phyloP scores from a whole-genome alignment of 1,140 invertebrate species.

The Limonius californicus region DNA sequence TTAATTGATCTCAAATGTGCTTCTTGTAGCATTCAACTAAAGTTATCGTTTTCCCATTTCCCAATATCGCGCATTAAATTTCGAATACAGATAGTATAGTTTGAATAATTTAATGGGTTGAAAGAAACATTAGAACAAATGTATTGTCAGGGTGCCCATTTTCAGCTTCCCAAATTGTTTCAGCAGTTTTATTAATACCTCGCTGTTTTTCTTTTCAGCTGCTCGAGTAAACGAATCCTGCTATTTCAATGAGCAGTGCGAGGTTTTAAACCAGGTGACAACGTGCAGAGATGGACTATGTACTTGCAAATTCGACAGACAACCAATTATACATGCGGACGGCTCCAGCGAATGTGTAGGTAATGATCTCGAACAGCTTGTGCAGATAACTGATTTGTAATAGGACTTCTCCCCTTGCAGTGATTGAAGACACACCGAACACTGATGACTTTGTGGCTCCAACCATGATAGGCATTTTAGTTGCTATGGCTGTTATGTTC shows the following conservation, averaged over 20 bases:
- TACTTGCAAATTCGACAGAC: conserved; percentile 72
- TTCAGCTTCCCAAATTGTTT: no score
- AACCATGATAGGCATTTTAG: conserved; percentile 85
- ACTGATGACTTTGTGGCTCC: conserved; percentile 69
- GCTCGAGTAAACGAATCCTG: conserved; percentile 74
- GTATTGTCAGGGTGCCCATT: no score
- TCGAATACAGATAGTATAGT: no score
- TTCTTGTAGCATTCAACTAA: no score
- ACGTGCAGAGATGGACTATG: conserved; percentile 74
- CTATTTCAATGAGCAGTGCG: conserved; percentile 78
- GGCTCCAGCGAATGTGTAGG: conserved; percentile 67
- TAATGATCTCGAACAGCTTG: conserved; percentile 46
- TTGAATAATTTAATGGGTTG: no score
- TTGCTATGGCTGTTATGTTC: conserved; percentile 89
- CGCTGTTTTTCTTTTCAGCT: conserved; percentile 54
- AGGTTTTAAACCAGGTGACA: conserved; percentile 61
- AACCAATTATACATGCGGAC: conserved; percentile 60
- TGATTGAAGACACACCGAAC: conserved; percentile 47
- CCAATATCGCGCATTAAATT: no score
- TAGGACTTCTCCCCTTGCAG: conserved; percentile 38
- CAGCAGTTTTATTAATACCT: not conserved
- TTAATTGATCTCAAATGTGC: no score
- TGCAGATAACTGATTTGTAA: not conserved
- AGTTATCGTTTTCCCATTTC: no score
- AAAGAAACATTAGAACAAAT: no score